Evolutionary conservation across 2,888 invertebrate genomes (phyloP).

Genomic region (Cephus spinipes): DNA sequence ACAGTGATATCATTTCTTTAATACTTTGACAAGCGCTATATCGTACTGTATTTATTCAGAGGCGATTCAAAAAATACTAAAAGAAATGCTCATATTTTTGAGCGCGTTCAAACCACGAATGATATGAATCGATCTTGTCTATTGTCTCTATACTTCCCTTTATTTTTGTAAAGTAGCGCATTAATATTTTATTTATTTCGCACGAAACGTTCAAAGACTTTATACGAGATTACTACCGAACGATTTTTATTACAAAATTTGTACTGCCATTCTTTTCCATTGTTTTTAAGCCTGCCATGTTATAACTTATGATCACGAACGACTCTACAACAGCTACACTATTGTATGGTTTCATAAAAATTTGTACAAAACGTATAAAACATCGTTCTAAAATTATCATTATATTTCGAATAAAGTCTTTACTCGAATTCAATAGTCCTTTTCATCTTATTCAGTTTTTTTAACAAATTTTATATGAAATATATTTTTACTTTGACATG

Average conservation of each 20-base stretch:
- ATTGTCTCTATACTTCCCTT: not conserved
- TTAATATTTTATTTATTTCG: slow-evolving; percentile 42
- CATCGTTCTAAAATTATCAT: not conserved
- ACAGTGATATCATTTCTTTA: slow-evolving; percentile 61
- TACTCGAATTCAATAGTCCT: slow-evolving; percentile 34
- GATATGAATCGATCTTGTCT: not conserved
- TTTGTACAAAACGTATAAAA: not conserved
- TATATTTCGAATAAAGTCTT: slow-evolving; percentile 19
- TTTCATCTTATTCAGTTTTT: not conserved
- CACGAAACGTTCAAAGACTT: slow-evolving; percentile 21
- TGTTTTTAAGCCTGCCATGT: not conserved
- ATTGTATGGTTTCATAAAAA: not conserved
- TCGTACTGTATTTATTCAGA: not conserved
- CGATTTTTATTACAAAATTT: not conserved
- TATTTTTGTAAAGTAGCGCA: slow-evolving; percentile 39
- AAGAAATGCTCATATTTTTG: not conserved
- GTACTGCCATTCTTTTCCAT: not conserved
- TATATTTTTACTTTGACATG: not conserved
- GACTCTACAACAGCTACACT: not conserved
- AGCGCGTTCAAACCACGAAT: not conserved
- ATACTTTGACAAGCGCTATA: not conserved
- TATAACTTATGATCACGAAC: not conserved
- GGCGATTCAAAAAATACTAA: not conserved
- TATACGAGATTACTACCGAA: slow-evolving; percentile 15
- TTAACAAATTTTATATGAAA: not conserved